These are phyloP conservation scores for Platyscapa corneri DNA, from an alignment of 1,140 invertebrate genomes.

Conservation along the genomic window DNA sequence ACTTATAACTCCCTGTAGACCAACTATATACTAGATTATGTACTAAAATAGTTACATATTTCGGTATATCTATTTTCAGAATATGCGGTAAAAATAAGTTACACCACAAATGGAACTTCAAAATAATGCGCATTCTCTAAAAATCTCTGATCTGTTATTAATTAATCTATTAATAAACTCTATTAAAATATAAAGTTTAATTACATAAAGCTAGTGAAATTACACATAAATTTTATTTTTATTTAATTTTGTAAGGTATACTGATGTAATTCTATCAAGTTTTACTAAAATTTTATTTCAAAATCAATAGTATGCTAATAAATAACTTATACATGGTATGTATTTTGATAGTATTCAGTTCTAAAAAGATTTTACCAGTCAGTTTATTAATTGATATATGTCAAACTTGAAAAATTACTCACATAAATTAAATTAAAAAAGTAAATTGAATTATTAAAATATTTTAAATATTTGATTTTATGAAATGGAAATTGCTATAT, in stretches of 20 bases:
- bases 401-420: neutral
- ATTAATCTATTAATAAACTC: no score
- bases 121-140: no score
- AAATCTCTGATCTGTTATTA: no score
- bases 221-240: no score
- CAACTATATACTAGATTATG: neutral
- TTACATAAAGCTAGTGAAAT: no score
- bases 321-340: no score
- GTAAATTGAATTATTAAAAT: conserved; percentile 23
- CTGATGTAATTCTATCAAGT: no score
- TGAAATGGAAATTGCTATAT: conserved; percentile 41
- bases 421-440: neutral
- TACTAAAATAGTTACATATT: neutral
- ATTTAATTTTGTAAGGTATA: no score
- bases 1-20: neutral
- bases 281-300: no score
- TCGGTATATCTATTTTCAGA: neutral
- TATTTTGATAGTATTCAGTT: no score
- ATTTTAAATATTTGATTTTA: conserved; percentile 45
- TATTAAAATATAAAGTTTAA: no score
- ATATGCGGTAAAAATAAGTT: neutral
- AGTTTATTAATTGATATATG: neutral
- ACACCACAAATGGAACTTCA: neutral
- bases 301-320: no score
- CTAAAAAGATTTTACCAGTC: neutral